Evolutionary conservation across 2,113 vertebrate species (phyloP), one percentile per base, ranked within the genome.

Genomic region (Monopterus albus): DNA sequence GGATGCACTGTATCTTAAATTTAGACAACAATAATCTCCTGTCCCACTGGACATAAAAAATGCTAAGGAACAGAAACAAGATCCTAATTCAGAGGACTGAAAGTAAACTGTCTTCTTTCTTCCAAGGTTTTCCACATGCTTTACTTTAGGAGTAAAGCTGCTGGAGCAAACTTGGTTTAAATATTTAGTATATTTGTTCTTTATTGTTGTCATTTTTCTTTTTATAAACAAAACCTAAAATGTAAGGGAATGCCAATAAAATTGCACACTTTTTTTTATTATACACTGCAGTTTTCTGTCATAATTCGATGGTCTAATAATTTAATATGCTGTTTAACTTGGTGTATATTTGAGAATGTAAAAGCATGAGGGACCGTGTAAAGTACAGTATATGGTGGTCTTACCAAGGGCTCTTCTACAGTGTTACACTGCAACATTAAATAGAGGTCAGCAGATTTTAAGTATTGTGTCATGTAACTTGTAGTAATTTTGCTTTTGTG

Each of bases 371-470:
- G 33, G 58, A 13, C 18, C 57, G 20, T 28, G 55, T 58, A 58
- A 33, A 64, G 64, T 58, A 58, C 28, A 64, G 64, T 42, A 64
- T 56, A 65, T 28, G 31, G 38, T 65, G 58, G 50, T 61, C 47
- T 47, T 40, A 75, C 85, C 38, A 75, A 82, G 20, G 45, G 25
- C 43, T 72, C 39, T 47, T 57, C 29, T 57, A 35, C 6, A 23
- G 60, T 50, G 50, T 71, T 36, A 68, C 36, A 68, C 42, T 68
- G 33, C 75, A 59, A 75, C 53, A 38, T 83, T 79, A 58, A 79
- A 73, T 39, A 35, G 59, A 72, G 79, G 72, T 78, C 66, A 35
- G 47, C 50, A 47, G 51, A 70, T 80, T n/a, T 84, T 66, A 79
- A 81, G 71, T 51, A 71, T 65, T 26, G 43, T 40, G 26, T 72